Conservation (phyloP, 1,140 invertebrate species). For the Ips nitidus region DNA sequence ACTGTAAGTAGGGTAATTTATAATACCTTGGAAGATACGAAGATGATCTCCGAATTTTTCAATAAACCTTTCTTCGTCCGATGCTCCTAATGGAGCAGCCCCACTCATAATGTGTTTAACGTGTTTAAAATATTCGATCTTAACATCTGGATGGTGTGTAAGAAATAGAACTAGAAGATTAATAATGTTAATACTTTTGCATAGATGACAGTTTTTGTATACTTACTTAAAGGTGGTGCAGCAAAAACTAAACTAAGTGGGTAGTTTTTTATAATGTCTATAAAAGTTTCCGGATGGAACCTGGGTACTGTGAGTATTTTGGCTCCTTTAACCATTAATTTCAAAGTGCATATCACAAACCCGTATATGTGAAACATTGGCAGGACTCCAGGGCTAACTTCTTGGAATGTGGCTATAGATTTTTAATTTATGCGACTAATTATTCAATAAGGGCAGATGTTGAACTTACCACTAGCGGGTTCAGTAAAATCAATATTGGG, state of each 20-base stretch:
- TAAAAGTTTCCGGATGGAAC: conserved; percentile 68
- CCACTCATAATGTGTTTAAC: conserved; percentile 63
- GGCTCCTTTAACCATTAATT: conserved; percentile 62
- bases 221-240: conserved; percentile 67
- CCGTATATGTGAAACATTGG: conserved; percentile 90
- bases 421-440: background rate
- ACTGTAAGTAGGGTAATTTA: too few species aligned
- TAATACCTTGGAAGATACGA: conserved; percentile 51
- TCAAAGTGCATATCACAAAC: conserved; percentile 59
- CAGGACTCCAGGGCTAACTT: conserved; percentile 63
- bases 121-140: conserved; percentile 58
- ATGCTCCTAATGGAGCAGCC: conserved; percentile 68
- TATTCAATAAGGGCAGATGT: background rate
- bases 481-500: conserved; percentile 28
- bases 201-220: background rate
- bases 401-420: conserved; percentile 57
- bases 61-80: conserved; percentile 61
- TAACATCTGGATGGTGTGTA: conserved; percentile 63
- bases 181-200: background rate
- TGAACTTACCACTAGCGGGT: conserved; percentile 35
- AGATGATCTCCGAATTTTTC: conserved; percentile 51
- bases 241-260: conserved; percentile 60
- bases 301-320: conserved; percentile 72
- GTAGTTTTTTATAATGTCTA: conserved; percentile 60
- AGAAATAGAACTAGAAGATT: conserved; percentile 66